These are phyloP conservation scores for Epirrhoe tristata DNA, from an alignment of 2,888 invertebrate species.

Conservation along the genomic window DNA sequence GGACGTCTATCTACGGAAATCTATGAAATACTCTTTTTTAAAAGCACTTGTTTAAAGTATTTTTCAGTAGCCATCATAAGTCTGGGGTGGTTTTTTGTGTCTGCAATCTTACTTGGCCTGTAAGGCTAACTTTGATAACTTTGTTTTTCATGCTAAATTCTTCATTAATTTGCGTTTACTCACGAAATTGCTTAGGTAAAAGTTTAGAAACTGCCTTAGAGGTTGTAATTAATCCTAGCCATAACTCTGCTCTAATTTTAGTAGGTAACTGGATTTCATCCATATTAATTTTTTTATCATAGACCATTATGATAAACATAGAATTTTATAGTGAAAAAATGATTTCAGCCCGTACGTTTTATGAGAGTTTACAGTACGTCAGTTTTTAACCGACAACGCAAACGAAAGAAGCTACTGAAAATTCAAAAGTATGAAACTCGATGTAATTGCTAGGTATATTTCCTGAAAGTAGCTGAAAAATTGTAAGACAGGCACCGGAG, in stretches of 20 bases:
- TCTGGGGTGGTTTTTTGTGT: slow-evolving; percentile 8
- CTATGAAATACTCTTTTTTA: background rate
- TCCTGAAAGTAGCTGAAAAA: background rate
- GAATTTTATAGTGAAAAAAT: too few species aligned
- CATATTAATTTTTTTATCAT: too few species aligned
- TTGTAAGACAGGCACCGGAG: slow-evolving; percentile 1
- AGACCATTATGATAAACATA: too few species aligned
- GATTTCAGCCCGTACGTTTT: too few species aligned
- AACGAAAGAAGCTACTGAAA: background rate
- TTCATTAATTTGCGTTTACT: background rate
- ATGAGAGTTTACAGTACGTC: too few species aligned
- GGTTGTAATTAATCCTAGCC: background rate
- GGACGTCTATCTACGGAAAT: background rate
- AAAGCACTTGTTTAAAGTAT: slow-evolving; percentile 17
- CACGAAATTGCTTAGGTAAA: background rate
- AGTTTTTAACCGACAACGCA: too few species aligned
- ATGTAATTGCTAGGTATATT: background rate
- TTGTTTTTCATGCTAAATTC: background rate
- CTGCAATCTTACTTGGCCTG: background rate
- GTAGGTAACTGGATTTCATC: too few species aligned
- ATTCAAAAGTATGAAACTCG: background rate
- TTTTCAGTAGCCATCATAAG: background rate
- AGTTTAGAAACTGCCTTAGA: background rate
- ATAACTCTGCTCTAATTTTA: too few species aligned
- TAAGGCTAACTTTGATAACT: background rate